Conservation (phyloP, 2,113 vertebrate species). For the Eira barbara region DNA sequence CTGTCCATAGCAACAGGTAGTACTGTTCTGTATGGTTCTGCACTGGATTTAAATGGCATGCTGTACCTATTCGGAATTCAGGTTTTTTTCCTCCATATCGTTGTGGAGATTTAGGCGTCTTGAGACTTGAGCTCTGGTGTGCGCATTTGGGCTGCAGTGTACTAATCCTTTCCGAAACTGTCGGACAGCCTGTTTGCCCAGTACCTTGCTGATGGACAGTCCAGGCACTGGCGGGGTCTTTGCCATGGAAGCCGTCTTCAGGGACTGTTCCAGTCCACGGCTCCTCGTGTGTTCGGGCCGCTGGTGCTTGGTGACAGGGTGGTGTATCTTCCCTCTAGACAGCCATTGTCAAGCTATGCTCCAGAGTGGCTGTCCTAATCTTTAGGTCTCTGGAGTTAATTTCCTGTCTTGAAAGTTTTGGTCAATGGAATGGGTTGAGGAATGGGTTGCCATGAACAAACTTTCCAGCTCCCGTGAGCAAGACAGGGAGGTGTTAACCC, state of each 20-base stretch:
- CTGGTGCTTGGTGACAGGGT: background rate
- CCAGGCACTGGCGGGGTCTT: background rate
- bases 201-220: background rate
- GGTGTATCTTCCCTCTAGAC: background rate
- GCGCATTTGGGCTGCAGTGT: background rate
- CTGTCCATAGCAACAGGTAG: background rate
- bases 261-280: rapidly evolving
- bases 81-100: background rate
- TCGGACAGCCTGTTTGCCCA: background rate
- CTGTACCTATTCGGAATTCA: background rate
- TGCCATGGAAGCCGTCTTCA: rapidly evolving
- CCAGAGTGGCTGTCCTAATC: background rate
- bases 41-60: background rate
- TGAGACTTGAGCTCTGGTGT: background rate
- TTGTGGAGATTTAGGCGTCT: background rate
- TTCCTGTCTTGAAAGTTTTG: background rate
- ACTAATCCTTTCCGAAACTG: background rate
- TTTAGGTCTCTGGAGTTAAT: background rate
- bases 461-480: background rate
- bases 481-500: background rate
- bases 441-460: background rate
- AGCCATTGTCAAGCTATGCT: background rate
- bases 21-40: background rate
- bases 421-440: background rate
- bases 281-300: background rate